Evolutionary conservation across 1,140 invertebrate species (phyloP).

Genomic region (Saxidomus purpurata): DNA sequence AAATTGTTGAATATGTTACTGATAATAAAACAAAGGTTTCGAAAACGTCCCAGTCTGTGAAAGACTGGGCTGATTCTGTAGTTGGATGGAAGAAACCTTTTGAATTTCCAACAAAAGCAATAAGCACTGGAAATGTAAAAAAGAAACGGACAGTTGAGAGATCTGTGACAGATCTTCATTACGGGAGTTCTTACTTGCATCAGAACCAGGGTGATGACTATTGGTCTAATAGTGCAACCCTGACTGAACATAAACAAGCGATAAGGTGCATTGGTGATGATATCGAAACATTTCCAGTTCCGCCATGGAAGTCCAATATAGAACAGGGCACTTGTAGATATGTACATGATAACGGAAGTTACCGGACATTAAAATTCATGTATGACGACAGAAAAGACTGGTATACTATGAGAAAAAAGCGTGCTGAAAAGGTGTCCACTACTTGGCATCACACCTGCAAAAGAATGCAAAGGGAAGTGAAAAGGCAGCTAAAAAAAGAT

Average conservation of each 20-base stretch:
- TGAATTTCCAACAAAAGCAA: slow-evolving; percentile 57
- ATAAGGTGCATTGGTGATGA: slow-evolving; percentile 76
- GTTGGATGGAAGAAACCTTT: slow-evolving; percentile 72
- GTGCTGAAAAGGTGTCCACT: slow-evolving; percentile 72
- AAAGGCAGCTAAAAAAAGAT: slow-evolving; percentile 73
- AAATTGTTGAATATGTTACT: slow-evolving; percentile 59
- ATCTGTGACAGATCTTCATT: slow-evolving; percentile 52
- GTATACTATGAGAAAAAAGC: slow-evolving; percentile 73
- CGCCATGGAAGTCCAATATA: slow-evolving; percentile 80
- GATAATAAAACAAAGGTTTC: slow-evolving; percentile 39
- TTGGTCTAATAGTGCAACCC: slow-evolving; percentile 22
- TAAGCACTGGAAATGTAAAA: slow-evolving; percentile 48
- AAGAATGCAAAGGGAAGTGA: slow-evolving; percentile 75
- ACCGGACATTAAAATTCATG: slow-evolving; percentile 75
- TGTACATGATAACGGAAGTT: slow-evolving; percentile 80
- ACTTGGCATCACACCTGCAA: slow-evolving; percentile 71
- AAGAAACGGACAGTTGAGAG: slow-evolving; percentile 59
- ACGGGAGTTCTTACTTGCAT: slow-evolving; percentile 22
- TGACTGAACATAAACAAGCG: slow-evolving; percentile 32
- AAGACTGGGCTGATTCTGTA: slow-evolving; percentile 76
- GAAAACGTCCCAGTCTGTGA: slow-evolving; percentile 26
- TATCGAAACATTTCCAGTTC: slow-evolving; percentile 60
- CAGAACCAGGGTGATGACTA: slow-evolving; percentile 43
- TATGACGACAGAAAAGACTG: slow-evolving; percentile 72
- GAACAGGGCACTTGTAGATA: slow-evolving; percentile 82